These are phyloP conservation scores for Cylindroiulus punctatus DNA, from an alignment of 2,888 invertebrate species.

Conservation along the genomic window DNA sequence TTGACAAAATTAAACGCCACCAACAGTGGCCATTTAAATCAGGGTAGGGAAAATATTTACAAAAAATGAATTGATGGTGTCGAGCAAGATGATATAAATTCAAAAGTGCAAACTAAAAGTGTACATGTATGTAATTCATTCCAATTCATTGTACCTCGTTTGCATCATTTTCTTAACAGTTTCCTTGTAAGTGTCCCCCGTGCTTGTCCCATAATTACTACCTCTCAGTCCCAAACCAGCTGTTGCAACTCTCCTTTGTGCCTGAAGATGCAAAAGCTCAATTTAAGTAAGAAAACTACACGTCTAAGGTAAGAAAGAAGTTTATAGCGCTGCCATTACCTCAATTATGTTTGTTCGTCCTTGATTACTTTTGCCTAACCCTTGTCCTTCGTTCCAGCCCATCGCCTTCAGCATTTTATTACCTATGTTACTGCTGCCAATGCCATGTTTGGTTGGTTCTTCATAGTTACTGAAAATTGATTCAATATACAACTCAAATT, in stretches of 20 bases:
- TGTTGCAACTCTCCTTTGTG: conserved; percentile 74
- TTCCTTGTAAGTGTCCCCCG: conserved; percentile 87
- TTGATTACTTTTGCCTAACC: conserved; percentile 91
- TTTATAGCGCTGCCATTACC: conserved; percentile 68
- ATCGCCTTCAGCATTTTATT: conserved; percentile 95
- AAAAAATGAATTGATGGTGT: not conserved
- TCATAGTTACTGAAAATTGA: conserved; percentile 63
- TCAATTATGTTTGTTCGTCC: conserved; percentile 93
- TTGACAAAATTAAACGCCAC: not conserved
- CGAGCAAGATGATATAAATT: not conserved
- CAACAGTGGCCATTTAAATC: not conserved
- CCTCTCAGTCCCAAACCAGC: conserved; percentile 89
- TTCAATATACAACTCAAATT: not conserved
- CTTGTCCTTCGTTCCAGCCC: conserved; percentile 99
- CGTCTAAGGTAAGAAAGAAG: not conserved
- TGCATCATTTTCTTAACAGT: conserved; percentile 91
- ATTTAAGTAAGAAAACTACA: not conserved
- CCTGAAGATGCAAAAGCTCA: conserved; percentile 65
- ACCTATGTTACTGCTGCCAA: conserved; percentile 91
- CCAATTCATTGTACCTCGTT: conserved; percentile 84
- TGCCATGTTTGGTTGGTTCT: conserved; percentile 74
- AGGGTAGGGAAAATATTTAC: not conserved
- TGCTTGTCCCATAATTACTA: conserved; percentile 79
- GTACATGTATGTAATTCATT: conserved; percentile 44
- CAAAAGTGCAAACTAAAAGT: not conserved